phyloP scores from a whole-genome alignment of 2,888 invertebrate genomes.

The Mimas tiliae region DNA sequence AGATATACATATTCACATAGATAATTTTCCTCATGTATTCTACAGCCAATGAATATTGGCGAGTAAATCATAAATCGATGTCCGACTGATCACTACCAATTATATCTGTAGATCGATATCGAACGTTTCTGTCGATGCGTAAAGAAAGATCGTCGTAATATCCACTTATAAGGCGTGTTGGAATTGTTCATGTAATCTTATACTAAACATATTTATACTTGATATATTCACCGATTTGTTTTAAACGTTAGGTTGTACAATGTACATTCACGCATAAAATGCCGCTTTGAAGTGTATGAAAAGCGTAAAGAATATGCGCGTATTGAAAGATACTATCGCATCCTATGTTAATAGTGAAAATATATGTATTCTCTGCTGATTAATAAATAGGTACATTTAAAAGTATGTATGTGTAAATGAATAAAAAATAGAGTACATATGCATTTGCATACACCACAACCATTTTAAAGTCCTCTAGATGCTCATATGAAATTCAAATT shows the following conservation, averaged over 20 bases:
- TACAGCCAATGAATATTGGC: constrained; percentile 7
- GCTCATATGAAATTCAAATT: constrained; percentile 16
- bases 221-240: constrained; percentile 16
- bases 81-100: constrained; percentile 18
- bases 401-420: background rate
- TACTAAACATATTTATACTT: constrained; percentile 20
- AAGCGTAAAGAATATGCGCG: background rate
- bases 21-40: background rate
- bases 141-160: constrained; percentile 23
- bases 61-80: constrained; percentile 17
- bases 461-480: background rate
- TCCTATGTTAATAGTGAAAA: no score
- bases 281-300: background rate
- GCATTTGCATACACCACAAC: no score
- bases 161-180: constrained; percentile 23
- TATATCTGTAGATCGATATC: constrained; percentile 25
- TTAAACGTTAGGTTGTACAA: background rate
- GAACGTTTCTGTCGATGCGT: constrained; percentile 12
- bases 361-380: background rate
- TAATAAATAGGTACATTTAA: background rate
- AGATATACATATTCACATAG: background rate
- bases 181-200: constrained; percentile 24
- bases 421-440: background rate
- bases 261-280: constrained; percentile 6
- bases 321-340: no score